Percentiles rank a stretch among this genome's conserved stretches.
Evolutionary conservation across 1,140 invertebrate species (phyloP).

Genomic region (Prorops nasuta): DNA sequence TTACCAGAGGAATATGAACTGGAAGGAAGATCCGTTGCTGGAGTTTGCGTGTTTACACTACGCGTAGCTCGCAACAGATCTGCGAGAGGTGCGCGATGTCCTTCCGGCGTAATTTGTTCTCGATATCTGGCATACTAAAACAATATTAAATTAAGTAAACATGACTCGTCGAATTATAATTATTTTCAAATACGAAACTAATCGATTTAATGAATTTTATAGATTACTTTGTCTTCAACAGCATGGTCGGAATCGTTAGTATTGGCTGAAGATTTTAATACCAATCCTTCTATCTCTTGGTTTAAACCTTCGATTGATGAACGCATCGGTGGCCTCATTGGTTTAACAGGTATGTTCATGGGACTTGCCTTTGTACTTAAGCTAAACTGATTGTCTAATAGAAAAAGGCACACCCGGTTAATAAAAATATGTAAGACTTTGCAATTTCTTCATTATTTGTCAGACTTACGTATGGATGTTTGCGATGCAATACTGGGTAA

Average conservation of each 20-base stretch:
- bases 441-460: background rate
- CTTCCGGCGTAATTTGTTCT: conserved; percentile 72
- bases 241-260: conserved; percentile 49
- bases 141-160: conserved; percentile 6
- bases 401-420: conserved; percentile 8
- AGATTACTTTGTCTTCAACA: conserved; percentile 50
- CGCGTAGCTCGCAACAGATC: conserved; percentile 70
- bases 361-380: conserved; percentile 60
- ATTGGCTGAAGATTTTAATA: conserved; percentile 56
- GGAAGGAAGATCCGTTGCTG: conserved; percentile 60
- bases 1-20: conserved; percentile 62
- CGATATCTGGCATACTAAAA: conserved; percentile 52
- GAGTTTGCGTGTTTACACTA: conserved; percentile 82
- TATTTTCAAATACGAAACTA: background rate
- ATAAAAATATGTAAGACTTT: background rate
- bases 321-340: conserved; percentile 67
- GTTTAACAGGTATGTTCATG: conserved; percentile 60
- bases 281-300: conserved; percentile 77
- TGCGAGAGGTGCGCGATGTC: conserved; percentile 77
- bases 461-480: conserved; percentile 45
- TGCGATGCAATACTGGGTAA: conserved; percentile 54
- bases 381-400: conserved; percentile 51
- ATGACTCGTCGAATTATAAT: background rate
- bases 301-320: conserved; percentile 83
- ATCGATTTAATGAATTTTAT: background rate